A percentile compares a stretch with the other conserved stretches of the same genome.
Evolutionary conservation across 2,113 vertebrate species (phyloP).

Genomic region (Chitala chitala): DNA sequence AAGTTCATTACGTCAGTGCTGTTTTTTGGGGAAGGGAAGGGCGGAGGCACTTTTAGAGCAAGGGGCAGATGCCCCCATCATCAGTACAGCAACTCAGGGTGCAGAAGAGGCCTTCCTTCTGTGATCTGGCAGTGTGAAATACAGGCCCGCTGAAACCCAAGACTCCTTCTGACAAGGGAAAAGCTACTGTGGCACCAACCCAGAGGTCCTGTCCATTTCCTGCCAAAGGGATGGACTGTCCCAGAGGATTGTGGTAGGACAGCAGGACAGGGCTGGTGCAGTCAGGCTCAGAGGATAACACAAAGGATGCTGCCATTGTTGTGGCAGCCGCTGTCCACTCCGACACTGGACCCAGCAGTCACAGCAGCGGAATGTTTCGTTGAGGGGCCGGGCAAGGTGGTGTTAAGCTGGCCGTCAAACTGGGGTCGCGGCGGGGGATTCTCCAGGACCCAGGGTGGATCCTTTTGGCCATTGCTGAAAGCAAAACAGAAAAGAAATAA

Average conservation of each 20-base stretch:
- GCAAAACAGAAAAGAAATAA: background rate
- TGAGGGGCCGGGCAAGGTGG: conserved; percentile 50
- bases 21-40: background rate
- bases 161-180: no score
- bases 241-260: background rate
- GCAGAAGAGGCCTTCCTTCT: background rate
- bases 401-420: conserved; percentile 51
- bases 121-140: conserved; percentile 9
- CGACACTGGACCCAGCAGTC: conserved; percentile 74
- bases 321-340: conserved; percentile 75
- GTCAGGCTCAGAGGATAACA: conserved; percentile 65
- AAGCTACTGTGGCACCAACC: background rate
- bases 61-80: background rate
- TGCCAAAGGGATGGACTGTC: background rate
- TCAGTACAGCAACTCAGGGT: background rate
- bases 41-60: conserved; percentile 14
- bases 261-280: background rate
- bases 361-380: conserved; percentile 64
- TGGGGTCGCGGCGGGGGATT: conserved; percentile 75
- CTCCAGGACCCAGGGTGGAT: conserved; percentile 63
- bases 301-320: conserved; percentile 76
- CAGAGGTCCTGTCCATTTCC: no score
- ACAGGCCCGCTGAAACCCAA: background rate
- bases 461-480: conserved; percentile 42
- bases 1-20: background rate